A percentile compares a stretch with the other conserved stretches of the same genome.
Conservation (phyloP, 2,797 vertebrate genomes). For the Sternotherus odoratus region DNA sequence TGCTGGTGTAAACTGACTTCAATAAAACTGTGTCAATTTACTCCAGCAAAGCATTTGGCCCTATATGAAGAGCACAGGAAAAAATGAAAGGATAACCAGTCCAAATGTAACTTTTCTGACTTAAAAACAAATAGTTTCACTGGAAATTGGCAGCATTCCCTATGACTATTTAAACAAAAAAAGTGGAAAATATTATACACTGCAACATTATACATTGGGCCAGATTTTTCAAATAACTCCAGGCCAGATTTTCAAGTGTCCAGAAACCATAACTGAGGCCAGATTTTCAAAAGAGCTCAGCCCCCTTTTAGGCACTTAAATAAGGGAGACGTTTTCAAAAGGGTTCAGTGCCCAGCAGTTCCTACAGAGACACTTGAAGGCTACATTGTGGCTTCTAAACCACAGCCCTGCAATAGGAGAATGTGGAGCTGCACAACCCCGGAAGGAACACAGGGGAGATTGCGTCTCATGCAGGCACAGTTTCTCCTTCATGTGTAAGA, state of each 20-base stretch:
- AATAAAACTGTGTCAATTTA: conserved; percentile 3
- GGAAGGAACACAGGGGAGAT: neutral
- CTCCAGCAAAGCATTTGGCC: conserved; percentile 20
- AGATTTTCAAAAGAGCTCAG: neutral
- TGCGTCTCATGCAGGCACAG: neutral
- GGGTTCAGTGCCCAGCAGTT: neutral
- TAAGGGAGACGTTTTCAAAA: neutral
- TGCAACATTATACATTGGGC: conserved; percentile 36
- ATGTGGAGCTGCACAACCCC: neutral
- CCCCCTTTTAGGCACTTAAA: neutral
- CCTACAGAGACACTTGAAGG: neutral
- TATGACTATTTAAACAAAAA: conserved; percentile 68
- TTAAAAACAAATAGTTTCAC: conserved; percentile 57
- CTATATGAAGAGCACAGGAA: conserved; percentile 40
- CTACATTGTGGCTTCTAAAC: neutral
- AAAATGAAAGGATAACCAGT: conserved; percentile 11
- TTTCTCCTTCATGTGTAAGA: neutral
- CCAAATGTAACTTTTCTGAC: conserved; percentile 37
- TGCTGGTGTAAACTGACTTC: neutral
- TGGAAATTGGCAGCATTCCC: conserved; percentile 58
- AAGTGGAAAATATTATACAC: conserved; percentile 54
- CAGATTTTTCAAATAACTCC: conserved; percentile 47
- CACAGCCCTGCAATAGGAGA: neutral
- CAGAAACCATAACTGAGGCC: neutral
- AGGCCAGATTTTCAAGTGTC: conserved; percentile 34